Evolutionary conservation across 2,797 vertebrate genomes (phyloP), one percentile per base, ranked within the genome.

Genomic region (Semotilus atromaculatus): DNA sequence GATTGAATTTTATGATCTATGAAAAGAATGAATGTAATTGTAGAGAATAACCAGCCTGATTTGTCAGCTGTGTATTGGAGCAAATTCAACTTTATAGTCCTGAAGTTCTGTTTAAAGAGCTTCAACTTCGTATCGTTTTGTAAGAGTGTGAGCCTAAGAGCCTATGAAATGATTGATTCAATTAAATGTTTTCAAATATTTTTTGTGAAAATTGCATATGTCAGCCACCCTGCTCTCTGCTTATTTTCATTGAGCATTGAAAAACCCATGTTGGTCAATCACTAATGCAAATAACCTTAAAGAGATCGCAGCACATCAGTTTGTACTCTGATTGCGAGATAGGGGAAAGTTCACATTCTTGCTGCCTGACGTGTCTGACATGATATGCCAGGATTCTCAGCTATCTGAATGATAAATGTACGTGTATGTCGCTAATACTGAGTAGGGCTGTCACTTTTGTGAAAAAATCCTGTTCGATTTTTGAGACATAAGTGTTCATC

Each of bases 331-430:
- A 83, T 77, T 84, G 53, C 29, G 18, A 62, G 80, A 48, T 29
- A 72, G 38, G 83, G 51, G 29, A 84, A 84, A 71, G 82, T 84
- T 84, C 82, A 79, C 75, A 72, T 84, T 60, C 66, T 70, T 71
- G 13, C 38, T 78, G 64, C 48, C 62, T 81, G 16, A 70, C 10
- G 36, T 70, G n/a, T 51, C 19, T 84, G 74, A 58, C 19, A 26
- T 84, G 81, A 83, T 53, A 67, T 67, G 29, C 31, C 72, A 40
- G 58, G 45, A 72, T 34, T 7, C 19, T 64, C 19, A 31, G 78
- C 43, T 51, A 80, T 53, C 64, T 38, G 14, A 38, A 68, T 19
- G 62, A 53, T 68, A 68, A 68, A 51, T 53, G 48, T 23, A 81
- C 1, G 23, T 14, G 64, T 31, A 29, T 60, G 53, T 43, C 2